phyloP scores from a whole-genome alignment of 2,113 vertebrate genomes.

The Scopus umbretta region DNA sequence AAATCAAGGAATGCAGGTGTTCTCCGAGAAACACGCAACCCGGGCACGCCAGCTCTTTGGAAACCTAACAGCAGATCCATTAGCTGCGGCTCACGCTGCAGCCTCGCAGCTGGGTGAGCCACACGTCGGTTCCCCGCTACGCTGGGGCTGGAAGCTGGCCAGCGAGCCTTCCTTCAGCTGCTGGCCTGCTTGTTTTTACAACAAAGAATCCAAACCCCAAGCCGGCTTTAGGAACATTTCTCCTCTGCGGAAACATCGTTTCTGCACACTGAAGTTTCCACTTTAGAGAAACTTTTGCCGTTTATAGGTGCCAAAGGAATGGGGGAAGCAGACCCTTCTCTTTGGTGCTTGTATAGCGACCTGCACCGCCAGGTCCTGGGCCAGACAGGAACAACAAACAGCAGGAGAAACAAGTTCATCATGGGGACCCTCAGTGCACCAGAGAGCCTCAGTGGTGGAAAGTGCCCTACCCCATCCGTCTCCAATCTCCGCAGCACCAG shows the following conservation, averaged over 20 bases:
- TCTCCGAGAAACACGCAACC: background rate
- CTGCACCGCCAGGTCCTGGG: background rate
- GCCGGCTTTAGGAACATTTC: background rate
- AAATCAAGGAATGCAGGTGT: background rate
- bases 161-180: background rate
- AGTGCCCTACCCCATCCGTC: background rate
- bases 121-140: fast-evolving
- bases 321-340: background rate
- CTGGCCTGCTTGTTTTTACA: background rate
- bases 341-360: background rate
- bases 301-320: background rate
- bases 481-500: background rate
- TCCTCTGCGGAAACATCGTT: fast-evolving
- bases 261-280: background rate
- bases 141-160: background rate
- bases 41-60: background rate
- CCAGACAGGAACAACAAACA: background rate
- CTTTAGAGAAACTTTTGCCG: background rate
- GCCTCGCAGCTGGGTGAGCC: background rate
- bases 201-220: background rate
- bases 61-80: background rate
- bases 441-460: background rate
- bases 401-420: background rate
- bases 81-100: background rate
- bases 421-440: background rate